These are phyloP conservation scores for Taeniopygia guttata DNA, from an alignment of 2,797 vertebrate species.

Conservation along the genomic window DNA sequence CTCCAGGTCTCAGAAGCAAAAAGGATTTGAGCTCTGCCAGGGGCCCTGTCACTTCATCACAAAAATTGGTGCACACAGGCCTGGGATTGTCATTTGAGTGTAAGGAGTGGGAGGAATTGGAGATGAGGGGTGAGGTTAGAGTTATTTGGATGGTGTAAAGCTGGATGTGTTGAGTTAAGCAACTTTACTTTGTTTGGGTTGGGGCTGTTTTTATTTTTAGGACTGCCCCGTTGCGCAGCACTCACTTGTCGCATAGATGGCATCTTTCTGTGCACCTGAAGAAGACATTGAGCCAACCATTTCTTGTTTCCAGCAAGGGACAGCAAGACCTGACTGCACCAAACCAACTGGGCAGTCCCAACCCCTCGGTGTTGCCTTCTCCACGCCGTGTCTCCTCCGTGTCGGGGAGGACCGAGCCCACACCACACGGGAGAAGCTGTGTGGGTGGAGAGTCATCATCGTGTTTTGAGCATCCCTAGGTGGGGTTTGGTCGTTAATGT, in stretches of 20 bases:
- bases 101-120: slow-evolving; percentile 52
- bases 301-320: background rate
- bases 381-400: accelerated
- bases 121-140: slow-evolving; percentile 52
- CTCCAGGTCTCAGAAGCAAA: slow-evolving; percentile 69
- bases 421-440: background rate
- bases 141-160: slow-evolving; percentile 1
- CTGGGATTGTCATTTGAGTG: slow-evolving; percentile 35
- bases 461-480: slow-evolving; percentile 10
- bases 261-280: background rate
- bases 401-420: background rate
- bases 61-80: background rate
- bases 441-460: background rate
- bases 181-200: slow-evolving; percentile 24
- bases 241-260: background rate
- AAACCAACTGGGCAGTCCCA: background rate
- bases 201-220: background rate
- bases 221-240: background rate
- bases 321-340: background rate
- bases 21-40: slow-evolving; percentile 75
- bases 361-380: background rate
- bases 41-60: background rate
- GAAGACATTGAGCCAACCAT: background rate
- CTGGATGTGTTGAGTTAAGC: slow-evolving; percentile 45
- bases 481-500: background rate